Conservation (phyloP, 2,888 invertebrate genomes). For the Drosophila tripunctata region DNA sequence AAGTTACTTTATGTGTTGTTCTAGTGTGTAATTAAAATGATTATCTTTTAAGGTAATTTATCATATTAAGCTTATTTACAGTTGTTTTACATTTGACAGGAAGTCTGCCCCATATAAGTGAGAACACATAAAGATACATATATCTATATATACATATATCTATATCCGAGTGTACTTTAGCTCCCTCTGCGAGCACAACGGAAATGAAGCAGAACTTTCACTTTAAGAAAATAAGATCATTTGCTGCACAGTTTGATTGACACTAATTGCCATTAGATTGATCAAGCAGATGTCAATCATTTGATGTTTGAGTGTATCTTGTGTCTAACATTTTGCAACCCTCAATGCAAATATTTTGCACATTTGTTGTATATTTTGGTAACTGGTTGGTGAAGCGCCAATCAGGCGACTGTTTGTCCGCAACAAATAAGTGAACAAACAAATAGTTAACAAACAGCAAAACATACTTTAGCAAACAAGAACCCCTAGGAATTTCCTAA, state of each 20-base stretch:
- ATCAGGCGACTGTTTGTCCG: slow-evolving; percentile 52
- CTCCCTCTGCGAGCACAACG: slow-evolving; percentile 8
- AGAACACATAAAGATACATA: slow-evolving; percentile 4
- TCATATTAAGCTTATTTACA: slow-evolving; percentile 62
- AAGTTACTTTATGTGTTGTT: slow-evolving; percentile 63
- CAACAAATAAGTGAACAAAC: slow-evolving; percentile 25
- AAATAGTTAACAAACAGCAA: slow-evolving; percentile 26
- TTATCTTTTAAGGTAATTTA: slow-evolving; percentile 60
- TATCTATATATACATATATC: neutral
- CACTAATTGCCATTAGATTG: neutral
- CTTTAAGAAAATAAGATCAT: slow-evolving; percentile 17
- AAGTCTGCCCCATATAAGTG: slow-evolving; percentile 58
- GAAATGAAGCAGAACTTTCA: slow-evolving; percentile 28
- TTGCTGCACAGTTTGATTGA: neutral
- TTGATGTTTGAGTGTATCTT: neutral
- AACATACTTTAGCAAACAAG: slow-evolving; percentile 22
- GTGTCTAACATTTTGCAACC: neutral
- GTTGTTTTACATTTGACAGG: slow-evolving; percentile 46
- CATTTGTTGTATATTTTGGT: slow-evolving; percentile 35
- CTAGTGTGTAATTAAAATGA: slow-evolving; percentile 62
- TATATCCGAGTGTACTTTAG: slow-evolving; percentile 5
- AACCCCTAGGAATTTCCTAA: neutral
- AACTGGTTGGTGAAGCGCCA: slow-evolving; percentile 43
- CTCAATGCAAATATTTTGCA: slow-evolving; percentile 43
- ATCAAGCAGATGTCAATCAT: slow-evolving; percentile 4